Evolutionary conservation across 2,113 vertebrate species (phyloP), one percentile per base, ranked within the genome.

Genomic region (Paradoxurus hermaphroditus): DNA sequence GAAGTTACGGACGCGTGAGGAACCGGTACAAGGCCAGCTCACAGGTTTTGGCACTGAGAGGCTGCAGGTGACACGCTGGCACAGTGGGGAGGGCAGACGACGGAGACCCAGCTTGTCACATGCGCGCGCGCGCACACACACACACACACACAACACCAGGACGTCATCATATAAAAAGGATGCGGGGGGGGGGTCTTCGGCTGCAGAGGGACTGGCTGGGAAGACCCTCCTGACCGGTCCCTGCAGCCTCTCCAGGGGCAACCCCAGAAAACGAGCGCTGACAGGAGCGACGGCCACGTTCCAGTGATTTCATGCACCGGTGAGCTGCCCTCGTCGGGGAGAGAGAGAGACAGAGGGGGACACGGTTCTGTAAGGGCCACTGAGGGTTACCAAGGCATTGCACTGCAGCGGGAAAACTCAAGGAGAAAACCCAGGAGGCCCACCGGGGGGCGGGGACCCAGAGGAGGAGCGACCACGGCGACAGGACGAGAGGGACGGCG

Each of bases 401-500:
- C 97, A 92, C 39, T 75, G 93, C 94, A 96, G 98, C 95, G 56
- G 97, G 95, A 95, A 90, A 78, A 95, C 85, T 91, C 90, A 27
- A 97, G 96, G 96, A 79, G 96, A 31, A 96, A 85, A 92, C 95
- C 83, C 75, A 19, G 46, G 90, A 39, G 70, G 31, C 56, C 65
- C 59, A 73, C 97, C 41, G 98, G 95, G 97, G 97, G 97, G 98
- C 65, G 63, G 97, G 94, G 73, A 39, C 72, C 94, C 73, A 56
- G 95, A 94, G 53, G 91, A 95, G 97, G 97, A 87, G 89, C 91
- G 97, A 97, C 97, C 90, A 98, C 13, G 36, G 98, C 7, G 46
- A 99, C 97, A 97, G 98, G 98, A 98, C 3, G 5, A 98, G 98
- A 98, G 98, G 98, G 97, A 97, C 98, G 97, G 97, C 0, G 0